A percentile compares a stretch with the other conserved stretches of the same genome.
Conservation (phyloP, 2,113 vertebrate species). For the Microtus ochrogaster region DNA sequence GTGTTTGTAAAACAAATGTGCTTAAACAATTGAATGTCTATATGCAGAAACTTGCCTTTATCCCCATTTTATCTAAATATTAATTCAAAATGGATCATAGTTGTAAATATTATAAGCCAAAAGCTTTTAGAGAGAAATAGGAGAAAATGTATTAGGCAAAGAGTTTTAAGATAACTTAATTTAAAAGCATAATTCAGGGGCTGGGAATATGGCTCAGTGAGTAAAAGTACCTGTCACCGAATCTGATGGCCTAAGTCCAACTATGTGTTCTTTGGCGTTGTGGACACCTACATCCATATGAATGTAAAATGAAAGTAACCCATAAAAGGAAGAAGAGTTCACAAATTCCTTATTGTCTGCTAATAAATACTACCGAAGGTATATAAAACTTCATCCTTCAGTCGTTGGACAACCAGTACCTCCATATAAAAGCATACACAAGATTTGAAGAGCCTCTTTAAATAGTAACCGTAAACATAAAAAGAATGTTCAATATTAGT, state of each 20-base stretch:
- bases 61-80: not conserved
- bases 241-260: not conserved
- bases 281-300: no score
- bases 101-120: not conserved
- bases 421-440: constrained; percentile 20
- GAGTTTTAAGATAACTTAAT: not conserved
- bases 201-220: not conserved
- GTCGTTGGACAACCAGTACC: not conserved
- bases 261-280: not conserved
- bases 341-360: not conserved
- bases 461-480: not conserved
- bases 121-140: constrained; percentile 10
- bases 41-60: not conserved
- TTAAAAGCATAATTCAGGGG: not conserved
- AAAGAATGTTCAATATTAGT: constrained; percentile 21
- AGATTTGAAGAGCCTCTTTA: not conserved
- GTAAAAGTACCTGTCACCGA: not conserved
- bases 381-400: constrained; percentile 8
- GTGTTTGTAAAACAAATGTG: not conserved
- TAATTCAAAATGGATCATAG: not conserved
- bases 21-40: not conserved
- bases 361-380: not conserved
- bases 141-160: not conserved
- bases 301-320: not conserved
- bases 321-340: constrained; percentile 34